phyloP scores from a whole-genome alignment of 1,140 invertebrate genomes.

The Macrotrachela quadricornifera region DNA sequence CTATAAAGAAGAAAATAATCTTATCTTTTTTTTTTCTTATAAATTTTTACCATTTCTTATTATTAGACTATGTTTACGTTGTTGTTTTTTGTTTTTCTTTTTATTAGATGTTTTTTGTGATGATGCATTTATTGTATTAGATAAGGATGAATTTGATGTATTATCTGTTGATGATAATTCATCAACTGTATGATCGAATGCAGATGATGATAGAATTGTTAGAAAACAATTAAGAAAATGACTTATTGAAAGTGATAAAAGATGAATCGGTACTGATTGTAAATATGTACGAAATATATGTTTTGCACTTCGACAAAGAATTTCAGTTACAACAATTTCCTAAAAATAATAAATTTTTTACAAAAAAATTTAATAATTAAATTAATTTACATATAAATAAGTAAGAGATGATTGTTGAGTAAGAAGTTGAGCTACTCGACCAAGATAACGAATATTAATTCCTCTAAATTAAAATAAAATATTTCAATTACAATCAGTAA shows the following conservation, averaged over 20 bases:
- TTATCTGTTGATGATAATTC: too few species aligned
- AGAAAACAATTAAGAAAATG: slow-evolving; percentile 80
- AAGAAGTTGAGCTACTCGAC: slow-evolving; percentile 40
- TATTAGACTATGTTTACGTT: too few species aligned
- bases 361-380: neutral
- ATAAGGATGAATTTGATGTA: too few species aligned
- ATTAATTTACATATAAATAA: slow-evolving; percentile 42
- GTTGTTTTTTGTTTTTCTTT: too few species aligned
- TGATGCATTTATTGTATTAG: too few species aligned
- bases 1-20: neutral
- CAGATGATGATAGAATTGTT: too few species aligned
- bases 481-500: too few species aligned
- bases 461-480: slow-evolving; percentile 32
- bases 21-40: too few species aligned
- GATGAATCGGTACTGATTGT: slow-evolving; percentile 68
- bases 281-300: slow-evolving; percentile 77
- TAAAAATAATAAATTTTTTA: slow-evolving; percentile 32
- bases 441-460: slow-evolving; percentile 87
- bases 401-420: slow-evolving; percentile 15
- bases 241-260: slow-evolving; percentile 59
- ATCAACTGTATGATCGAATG: slow-evolving; percentile 29
- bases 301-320: slow-evolving; percentile 65
- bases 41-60: too few species aligned
- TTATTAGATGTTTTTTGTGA: too few species aligned
- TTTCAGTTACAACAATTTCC: slow-evolving; percentile 60